These are phyloP conservation scores for Onychomys leucogaster DNA, from an alignment of 2,797 vertebrate species.

Conservation along the genomic window DNA sequence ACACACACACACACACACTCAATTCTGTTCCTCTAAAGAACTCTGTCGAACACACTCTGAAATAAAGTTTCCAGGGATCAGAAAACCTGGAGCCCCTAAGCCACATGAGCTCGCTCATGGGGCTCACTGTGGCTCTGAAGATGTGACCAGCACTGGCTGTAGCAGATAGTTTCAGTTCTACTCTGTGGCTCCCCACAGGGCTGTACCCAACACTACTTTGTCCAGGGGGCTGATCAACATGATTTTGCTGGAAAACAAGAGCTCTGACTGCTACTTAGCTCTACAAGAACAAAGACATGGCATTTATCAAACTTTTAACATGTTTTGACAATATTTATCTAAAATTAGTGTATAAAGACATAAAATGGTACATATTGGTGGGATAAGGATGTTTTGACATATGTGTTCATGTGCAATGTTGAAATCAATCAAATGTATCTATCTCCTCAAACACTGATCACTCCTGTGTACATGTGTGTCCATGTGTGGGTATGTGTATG, in stretches of 20 bases:
- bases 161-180: not conserved
- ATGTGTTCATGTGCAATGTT: not conserved
- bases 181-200: not conserved
- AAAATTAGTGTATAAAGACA: not conserved
- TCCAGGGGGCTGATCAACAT: not conserved
- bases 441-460: not conserved
- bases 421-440: not conserved
- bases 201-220: not conserved
- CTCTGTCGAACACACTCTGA: not conserved
- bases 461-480: not conserved
- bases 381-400: not conserved
- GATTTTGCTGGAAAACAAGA: not conserved
- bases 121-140: not conserved
- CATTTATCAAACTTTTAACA: not conserved
- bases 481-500: not conserved
- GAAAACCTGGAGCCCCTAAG: not conserved
- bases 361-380: not conserved
- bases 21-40: not conserved
- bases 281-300: not conserved
- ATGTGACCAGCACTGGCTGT: not conserved
- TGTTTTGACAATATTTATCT: not conserved
- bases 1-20: not conserved
- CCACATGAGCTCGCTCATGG: not conserved
- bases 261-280: not conserved
- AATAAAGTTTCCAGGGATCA: not conserved